These are phyloP conservation scores for Eulacestoma nigropectus DNA, from an alignment of 2,113 vertebrate genomes.

Conservation along the genomic window DNA sequence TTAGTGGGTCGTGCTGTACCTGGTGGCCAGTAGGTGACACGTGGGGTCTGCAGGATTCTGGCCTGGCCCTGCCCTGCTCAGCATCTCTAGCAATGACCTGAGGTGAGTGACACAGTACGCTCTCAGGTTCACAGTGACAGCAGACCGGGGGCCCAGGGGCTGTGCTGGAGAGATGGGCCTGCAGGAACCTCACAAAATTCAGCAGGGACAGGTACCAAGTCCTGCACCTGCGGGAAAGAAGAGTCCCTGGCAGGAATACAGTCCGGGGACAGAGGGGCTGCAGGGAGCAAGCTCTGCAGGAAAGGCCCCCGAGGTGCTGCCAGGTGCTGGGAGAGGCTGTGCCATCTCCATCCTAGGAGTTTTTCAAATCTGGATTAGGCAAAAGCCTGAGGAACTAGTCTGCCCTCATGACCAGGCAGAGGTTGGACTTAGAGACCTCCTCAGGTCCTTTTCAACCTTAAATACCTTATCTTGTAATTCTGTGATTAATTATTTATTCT, in stretches of 20 bases:
- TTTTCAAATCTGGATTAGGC: background rate
- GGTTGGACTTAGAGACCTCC: background rate
- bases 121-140: background rate
- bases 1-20: background rate
- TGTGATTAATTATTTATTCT: background rate
- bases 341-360: background rate
- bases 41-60: background rate
- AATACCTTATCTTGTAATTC: background rate
- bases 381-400: background rate
- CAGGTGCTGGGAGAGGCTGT: background rate
- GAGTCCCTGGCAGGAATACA: background rate
- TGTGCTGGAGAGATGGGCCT: background rate
- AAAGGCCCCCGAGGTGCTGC: background rate
- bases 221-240: rapidly evolving
- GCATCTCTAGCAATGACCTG: background rate
- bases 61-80: background rate
- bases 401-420: background rate
- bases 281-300: background rate
- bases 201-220: background rate
- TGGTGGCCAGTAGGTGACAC: background rate
- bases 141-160: background rate
- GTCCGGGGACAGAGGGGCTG: background rate
- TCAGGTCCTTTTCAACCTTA: background rate
- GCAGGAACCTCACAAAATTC: background rate
- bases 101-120: background rate